Base-by-base conservation (phyloP, 2,113 vertebrate species). In the Anhinga anhinga region DNA sequence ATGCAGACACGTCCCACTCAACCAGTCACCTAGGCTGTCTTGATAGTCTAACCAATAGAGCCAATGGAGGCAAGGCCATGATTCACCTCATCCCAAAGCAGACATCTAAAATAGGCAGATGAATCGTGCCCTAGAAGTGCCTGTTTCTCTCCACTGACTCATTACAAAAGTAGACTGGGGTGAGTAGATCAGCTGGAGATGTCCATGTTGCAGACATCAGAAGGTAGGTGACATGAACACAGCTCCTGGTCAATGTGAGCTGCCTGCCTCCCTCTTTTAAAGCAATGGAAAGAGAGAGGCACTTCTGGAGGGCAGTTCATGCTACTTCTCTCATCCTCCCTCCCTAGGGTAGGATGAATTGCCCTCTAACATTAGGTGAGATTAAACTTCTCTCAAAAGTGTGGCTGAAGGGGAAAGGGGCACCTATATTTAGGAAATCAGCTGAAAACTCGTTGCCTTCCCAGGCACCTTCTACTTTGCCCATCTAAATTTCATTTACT, bases 61-160 rank as follows among this genome's bases (percentile, higher is more conserved):
- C 67, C 69, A 5, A 6, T 32, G 69, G 69, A 82, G 84, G 70
- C 52, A 79, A 90, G 30, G 52, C 49, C 61, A 3, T 95, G 95
- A 95, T 76, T 97, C 95, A 96, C 16, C 65, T 32, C 62, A 65
- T 52, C 79, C 44, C 90, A 65, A 18, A 82, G 53, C 93, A 85
- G 66, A 87, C 27, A 2, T 32, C 95, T 65, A 1, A 34, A 8
- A 52, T 1, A 38, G 70, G 61, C 61, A 76, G 73, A 72, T 56
- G 50, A 91, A 23, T 6, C 1, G 5, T n/a, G 49, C 59, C 16
- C 4, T 50, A 50, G 25, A 86, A 42, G 21, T 17, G 42, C 61
- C 34, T 78, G 50, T 76, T 82, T 14, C 80, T 52, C 70, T 52
- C 65, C 52, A 19, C 56, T 36, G 59, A 3, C 27, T 59, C 47